These are phyloP conservation scores for Threskiornis aethiopicus DNA, from an alignment of 2,797 vertebrate species.

Conservation along the genomic window DNA sequence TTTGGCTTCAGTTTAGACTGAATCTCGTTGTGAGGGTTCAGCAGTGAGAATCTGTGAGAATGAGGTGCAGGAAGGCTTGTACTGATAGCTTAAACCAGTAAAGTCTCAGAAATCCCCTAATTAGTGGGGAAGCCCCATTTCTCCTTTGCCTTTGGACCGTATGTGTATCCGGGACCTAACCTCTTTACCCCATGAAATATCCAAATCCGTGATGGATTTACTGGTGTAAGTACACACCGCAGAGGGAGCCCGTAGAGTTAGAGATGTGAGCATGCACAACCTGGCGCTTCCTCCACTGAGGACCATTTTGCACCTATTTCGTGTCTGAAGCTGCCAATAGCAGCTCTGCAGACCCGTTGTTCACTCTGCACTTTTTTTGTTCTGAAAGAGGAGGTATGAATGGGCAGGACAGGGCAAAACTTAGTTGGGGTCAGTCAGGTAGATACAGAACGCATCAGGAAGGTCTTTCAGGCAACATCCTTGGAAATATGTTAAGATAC, in stretches of 20 bases:
- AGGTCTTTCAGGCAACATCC: neutral
- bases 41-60: rapidly evolving
- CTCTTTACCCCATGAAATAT: neutral
- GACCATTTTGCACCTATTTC: rapidly evolving
- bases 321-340: neutral
- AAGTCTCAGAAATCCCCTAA: neutral
- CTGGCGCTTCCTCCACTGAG: neutral
- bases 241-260: neutral
- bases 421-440: neutral
- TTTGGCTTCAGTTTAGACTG: neutral
- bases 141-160: neutral
- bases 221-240: neutral
- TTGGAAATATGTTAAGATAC: neutral
- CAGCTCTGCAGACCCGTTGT: neutral
- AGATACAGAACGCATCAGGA: neutral
- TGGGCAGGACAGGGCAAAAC: neutral
- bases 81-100: neutral
- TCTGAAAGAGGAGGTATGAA: neutral
- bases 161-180: neutral
- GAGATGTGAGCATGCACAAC: neutral
- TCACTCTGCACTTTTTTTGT: neutral
- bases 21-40: neutral
- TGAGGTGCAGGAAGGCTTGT: neutral
- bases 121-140: neutral
- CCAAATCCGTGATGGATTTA: rapidly evolving